phyloP scores from a whole-genome alignment of 2,113 vertebrate species.

The Myotis yumanensis region DNA sequence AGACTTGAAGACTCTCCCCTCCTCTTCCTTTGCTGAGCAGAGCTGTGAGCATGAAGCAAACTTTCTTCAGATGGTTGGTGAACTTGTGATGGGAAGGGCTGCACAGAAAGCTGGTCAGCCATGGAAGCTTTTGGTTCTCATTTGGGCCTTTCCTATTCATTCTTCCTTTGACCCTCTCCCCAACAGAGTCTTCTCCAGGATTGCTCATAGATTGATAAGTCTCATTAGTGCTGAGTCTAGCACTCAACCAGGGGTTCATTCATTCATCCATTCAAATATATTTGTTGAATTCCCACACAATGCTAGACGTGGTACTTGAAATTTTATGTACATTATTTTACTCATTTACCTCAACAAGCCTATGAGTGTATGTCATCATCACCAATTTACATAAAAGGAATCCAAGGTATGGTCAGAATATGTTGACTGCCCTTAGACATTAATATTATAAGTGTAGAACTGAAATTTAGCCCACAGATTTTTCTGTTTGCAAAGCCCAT shows the following conservation, averaged over 20 bases:
- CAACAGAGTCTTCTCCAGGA: neutral
- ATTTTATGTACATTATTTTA: neutral
- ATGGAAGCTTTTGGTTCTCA: neutral
- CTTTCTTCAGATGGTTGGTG: neutral
- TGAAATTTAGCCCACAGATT: neutral
- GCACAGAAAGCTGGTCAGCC: fast-evolving
- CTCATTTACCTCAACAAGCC: neutral
- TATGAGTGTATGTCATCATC: neutral
- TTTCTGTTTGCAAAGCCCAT: neutral
- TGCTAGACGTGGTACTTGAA: neutral
- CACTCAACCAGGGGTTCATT: neutral
- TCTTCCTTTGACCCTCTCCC: neutral
- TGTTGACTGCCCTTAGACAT: neutral
- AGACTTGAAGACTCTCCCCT: neutral
- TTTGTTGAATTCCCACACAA: conserved; percentile 10
- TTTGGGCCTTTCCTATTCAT: neutral
- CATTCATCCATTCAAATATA: neutral
- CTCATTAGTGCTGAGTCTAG: neutral
- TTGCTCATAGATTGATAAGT: neutral
- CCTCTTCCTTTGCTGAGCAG: neutral
- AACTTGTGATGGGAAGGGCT: neutral
- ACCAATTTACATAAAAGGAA: neutral
- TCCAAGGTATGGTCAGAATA: neutral
- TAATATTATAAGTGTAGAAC: neutral
- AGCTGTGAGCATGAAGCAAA: neutral